These are phyloP conservation scores for Ischnus inquisitorius DNA, from an alignment of 2,888 invertebrate genomes.

Conservation along the genomic window DNA sequence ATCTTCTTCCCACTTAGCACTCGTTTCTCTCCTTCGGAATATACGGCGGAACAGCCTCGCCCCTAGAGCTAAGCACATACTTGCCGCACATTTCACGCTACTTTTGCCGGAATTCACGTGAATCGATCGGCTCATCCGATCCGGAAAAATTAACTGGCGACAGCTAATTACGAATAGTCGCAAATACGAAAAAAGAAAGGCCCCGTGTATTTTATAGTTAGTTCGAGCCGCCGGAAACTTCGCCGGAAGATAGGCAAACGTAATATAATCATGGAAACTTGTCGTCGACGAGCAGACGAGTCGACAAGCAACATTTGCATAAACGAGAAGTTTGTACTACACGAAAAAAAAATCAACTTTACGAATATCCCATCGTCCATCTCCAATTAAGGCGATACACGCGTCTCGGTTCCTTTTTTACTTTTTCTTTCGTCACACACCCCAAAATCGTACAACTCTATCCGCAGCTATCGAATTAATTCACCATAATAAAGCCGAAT, in stretches of 20 bases:
- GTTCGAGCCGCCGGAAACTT: neutral
- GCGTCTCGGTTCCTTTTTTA: neutral
- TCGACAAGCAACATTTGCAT: conserved; percentile 28
- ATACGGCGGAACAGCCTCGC: neutral
- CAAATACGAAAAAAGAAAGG: neutral
- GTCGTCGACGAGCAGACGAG: neutral
- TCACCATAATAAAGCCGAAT: conserved; percentile 6
- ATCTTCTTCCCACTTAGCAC: conserved; percentile 15
- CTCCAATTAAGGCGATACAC: conserved; percentile 44
- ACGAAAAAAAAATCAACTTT: conserved; percentile 1
- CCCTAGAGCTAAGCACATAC: neutral
- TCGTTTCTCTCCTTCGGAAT: neutral
- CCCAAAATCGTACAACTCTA: neutral
- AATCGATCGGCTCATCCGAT: conserved; percentile 2
- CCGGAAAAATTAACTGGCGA: neutral
- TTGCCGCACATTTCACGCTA: neutral
- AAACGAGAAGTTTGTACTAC: neutral
- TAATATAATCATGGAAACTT: neutral
- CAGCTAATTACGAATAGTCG: conserved; percentile 6
- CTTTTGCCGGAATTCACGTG: conserved; percentile 8
- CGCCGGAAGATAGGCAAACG: neutral
- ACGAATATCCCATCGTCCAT: neutral
- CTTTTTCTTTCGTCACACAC: neutral
- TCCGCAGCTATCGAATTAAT: conserved; percentile 30
- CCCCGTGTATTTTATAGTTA: neutral